Conservation (phyloP, 2,888 invertebrate genomes). For the Ennomos erosarius region DNA sequence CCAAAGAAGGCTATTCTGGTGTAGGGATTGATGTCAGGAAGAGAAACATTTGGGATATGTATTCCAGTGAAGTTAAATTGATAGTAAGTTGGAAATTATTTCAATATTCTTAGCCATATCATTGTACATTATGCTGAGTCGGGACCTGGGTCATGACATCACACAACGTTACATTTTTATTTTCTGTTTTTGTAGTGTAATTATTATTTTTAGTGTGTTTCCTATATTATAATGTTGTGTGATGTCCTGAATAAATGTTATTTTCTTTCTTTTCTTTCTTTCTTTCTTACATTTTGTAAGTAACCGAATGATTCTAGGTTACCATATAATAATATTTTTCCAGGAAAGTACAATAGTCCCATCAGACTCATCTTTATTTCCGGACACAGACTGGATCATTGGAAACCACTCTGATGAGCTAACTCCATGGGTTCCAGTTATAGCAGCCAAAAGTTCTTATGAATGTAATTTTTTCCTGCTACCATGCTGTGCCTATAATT, state of each 20-base stretch:
- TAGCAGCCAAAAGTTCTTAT: conserved; percentile 92
- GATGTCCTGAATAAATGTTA: too few species aligned
- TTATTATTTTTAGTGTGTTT: too few species aligned
- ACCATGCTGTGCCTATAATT: conserved; percentile 98
- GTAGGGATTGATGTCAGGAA: conserved; percentile 93
- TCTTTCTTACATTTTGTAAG: not conserved
- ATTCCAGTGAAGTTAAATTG: conserved; percentile 86
- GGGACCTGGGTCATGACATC: too few species aligned
- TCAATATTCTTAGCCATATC: too few species aligned
- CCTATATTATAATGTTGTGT: too few species aligned
- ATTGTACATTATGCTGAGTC: too few species aligned
- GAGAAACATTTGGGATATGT: conserved; percentile 95
- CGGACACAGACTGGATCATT: conserved; percentile 95
- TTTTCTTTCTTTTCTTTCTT: too few species aligned
- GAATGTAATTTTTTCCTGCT: conserved; percentile 93
- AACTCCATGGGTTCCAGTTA: conserved; percentile 99
- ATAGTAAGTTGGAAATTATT: conserved; percentile 77
- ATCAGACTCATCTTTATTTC: conserved; percentile 87
- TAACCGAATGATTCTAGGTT: not conserved
- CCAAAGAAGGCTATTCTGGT: conserved; percentile 93
- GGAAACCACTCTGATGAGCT: conserved; percentile 99
- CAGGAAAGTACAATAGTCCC: conserved; percentile 89
- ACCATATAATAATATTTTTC: conserved; percentile 46
- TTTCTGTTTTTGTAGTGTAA: too few species aligned
- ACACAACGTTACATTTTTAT: too few species aligned